phyloP scores from a whole-genome alignment of 1,140 invertebrate genomes.

The Cherax quadricarinatus region DNA sequence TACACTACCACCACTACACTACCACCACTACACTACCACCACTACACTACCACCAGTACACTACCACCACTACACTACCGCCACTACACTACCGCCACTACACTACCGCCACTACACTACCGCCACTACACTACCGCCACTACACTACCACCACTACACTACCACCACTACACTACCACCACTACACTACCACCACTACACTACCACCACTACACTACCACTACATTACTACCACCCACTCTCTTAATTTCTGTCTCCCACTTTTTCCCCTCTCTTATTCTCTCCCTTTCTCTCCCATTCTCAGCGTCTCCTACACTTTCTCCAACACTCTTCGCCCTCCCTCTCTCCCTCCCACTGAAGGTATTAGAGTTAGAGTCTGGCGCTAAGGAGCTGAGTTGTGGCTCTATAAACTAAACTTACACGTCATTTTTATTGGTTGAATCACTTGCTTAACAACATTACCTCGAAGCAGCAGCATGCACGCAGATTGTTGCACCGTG shows the following conservation, averaged over 20 bases:
- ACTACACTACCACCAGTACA: neutral
- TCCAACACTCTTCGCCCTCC: neutral
- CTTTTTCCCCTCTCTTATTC: neutral
- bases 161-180: neutral
- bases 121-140: neutral
- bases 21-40: neutral
- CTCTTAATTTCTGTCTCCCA: no score
- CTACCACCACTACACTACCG: neutral
- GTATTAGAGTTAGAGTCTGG: constrained; percentile 29
- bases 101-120: neutral
- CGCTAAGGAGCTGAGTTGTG: constrained; percentile 33
- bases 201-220: no score
- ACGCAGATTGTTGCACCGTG: neutral
- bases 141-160: neutral
- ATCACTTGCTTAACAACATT: constrained; percentile 39
- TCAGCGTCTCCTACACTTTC: neutral
- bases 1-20: neutral
- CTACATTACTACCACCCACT: no score
- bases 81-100: neutral
- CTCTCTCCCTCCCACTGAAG: neutral
- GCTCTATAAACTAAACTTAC: constrained; percentile 46
- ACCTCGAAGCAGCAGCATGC: constrained; percentile 14
- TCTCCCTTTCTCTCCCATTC: neutral
- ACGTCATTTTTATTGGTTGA: constrained; percentile 43
- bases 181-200: neutral